These are phyloP conservation scores for Trichopria drosophilae DNA, from an alignment of 2,888 invertebrate species.

Conservation along the genomic window DNA sequence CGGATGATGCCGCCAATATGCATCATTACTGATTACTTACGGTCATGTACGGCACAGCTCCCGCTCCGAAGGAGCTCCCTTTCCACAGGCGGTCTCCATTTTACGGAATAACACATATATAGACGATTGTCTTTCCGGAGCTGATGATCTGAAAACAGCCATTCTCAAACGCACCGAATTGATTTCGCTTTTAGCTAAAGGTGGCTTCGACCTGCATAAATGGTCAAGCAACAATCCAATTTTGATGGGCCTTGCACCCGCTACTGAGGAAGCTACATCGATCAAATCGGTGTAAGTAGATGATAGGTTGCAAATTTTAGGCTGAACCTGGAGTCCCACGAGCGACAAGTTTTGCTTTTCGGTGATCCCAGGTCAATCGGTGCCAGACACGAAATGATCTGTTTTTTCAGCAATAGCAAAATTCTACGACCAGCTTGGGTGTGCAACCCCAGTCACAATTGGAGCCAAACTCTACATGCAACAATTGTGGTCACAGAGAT, in stretches of 20 bases:
- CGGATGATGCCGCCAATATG: too few relatives aligned
- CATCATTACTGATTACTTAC: too few relatives aligned
- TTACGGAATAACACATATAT: conserved; percentile 9
- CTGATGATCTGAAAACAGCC: neutral
- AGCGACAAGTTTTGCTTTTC: too few relatives aligned
- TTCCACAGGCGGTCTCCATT: conserved; percentile 10
- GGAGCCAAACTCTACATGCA: too few relatives aligned
- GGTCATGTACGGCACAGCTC: too few relatives aligned
- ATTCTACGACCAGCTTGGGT: too few relatives aligned
- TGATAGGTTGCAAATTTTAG: conserved; percentile 6
- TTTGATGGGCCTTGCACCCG: conserved; percentile 1
- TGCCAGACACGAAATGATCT: too few relatives aligned
- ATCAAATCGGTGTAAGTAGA: neutral
- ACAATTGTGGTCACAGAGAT: too few relatives aligned
- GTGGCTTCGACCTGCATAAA: conserved; percentile 21
- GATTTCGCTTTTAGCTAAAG: neutral
- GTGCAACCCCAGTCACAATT: too few relatives aligned
- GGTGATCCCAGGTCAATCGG: too few relatives aligned
- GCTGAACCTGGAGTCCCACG: conserved; percentile 18
- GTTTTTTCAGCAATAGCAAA: too few relatives aligned
- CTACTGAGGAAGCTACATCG: conserved; percentile 17
- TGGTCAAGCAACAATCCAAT: conserved; percentile 25
- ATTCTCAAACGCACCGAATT: conserved; percentile 8
- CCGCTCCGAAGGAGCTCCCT: conserved; percentile 14
- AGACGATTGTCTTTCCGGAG: conserved; percentile 22